Evolutionary conservation across 2,797 vertebrate species (phyloP).

Genomic region (Lepus townsendii): DNA sequence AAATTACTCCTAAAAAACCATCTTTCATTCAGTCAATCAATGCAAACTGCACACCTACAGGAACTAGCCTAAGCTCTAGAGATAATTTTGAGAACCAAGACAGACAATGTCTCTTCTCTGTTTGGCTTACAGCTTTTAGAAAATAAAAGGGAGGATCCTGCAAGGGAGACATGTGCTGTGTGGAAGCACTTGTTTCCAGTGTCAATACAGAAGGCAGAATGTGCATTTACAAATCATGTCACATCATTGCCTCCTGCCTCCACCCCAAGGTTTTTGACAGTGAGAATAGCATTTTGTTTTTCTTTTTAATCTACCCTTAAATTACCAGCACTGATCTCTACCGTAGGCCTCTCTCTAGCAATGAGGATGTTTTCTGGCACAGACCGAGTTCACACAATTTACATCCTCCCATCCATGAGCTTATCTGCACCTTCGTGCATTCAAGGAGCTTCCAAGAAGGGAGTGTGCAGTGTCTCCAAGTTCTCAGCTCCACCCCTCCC

Average conservation of each 20-base stretch:
- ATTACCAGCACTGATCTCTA: background rate
- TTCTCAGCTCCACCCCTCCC: background rate
- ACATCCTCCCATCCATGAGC: background rate
- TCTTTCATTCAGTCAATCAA: background rate
- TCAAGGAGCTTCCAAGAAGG: no score
- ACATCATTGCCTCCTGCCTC: background rate
- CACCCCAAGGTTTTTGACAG: background rate
- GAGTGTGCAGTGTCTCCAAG: background rate
- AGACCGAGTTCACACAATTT: background rate
- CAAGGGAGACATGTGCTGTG: background rate
- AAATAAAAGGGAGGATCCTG: background rate
- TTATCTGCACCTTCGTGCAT: background rate
- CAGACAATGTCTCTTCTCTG: background rate
- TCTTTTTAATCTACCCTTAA: background rate
- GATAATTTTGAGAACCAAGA: background rate
- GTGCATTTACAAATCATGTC: no score
- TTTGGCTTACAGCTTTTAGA: background rate
- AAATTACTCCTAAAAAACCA: background rate
- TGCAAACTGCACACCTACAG: background rate
- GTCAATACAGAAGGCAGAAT: background rate
- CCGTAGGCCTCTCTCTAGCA: background rate
- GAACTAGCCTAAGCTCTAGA: background rate
- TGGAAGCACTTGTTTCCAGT: background rate
- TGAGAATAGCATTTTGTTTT: background rate
- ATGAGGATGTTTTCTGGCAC: background rate